A percentile compares a stretch with the other conserved stretches of the same genome.
These are phyloP conservation scores for Pocota personata DNA, from an alignment of 2,888 invertebrate species.

Conservation along the genomic window DNA sequence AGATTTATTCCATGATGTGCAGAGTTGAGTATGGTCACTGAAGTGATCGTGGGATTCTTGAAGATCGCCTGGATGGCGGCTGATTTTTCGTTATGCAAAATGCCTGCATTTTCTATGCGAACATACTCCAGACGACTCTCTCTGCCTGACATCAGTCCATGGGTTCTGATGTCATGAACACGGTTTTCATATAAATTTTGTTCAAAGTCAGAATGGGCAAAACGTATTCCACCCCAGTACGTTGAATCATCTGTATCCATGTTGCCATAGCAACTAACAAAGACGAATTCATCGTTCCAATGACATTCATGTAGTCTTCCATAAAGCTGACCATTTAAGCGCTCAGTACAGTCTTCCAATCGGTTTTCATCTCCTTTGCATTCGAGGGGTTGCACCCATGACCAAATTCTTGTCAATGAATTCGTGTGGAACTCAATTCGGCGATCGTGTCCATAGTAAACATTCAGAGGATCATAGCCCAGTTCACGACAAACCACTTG, in stretches of 20 bases:
- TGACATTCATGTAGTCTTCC: constrained; percentile 93
- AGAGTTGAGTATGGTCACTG: constrained; percentile 92
- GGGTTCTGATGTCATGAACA: constrained; percentile 91
- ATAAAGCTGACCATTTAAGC: constrained; percentile 94
- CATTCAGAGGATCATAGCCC: constrained; percentile 94
- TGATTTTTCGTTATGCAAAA: constrained; percentile 96
- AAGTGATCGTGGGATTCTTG: constrained; percentile 91
- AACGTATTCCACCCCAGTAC: constrained; percentile 98
- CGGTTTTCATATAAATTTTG: constrained; percentile 91
- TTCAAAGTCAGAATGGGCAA: constrained; percentile 95
- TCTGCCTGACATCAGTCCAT: constrained; percentile 87
- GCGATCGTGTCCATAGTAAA: constrained; percentile 93
- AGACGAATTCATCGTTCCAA: constrained; percentile 96
- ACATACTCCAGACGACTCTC: constrained; percentile 92
- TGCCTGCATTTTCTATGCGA: constrained; percentile 95
- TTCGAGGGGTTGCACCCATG: constrained; percentile 97
- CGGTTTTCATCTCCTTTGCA: constrained; percentile 90
- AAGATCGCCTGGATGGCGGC: constrained; percentile 95
- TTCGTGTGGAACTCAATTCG: constrained; percentile 95
- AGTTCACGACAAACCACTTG: constrained; percentile 97
- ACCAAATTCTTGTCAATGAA: constrained; percentile 93
- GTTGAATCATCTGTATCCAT: constrained; percentile 84
- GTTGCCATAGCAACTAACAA: constrained; percentile 92
- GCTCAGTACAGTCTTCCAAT: constrained; percentile 92
- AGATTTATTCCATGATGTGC: constrained; percentile 96